A percentile compares a stretch with the other conserved stretches of the same genome.
Evolutionary conservation across 2,797 vertebrate species (phyloP).

Genomic region (Pristis pectinata): DNA sequence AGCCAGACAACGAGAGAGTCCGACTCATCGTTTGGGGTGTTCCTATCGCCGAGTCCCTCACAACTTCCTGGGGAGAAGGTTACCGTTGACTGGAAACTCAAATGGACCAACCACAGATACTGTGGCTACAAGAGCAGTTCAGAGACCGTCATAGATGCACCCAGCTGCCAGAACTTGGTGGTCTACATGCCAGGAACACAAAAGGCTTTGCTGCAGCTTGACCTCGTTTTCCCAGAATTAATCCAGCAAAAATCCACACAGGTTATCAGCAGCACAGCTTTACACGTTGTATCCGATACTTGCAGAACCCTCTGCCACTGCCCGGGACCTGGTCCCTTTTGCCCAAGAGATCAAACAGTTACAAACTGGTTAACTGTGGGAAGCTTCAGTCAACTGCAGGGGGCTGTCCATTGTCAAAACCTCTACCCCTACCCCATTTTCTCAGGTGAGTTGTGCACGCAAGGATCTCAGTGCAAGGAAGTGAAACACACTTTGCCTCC

Average conservation of each 20-base stretch:
- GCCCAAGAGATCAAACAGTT: neutral
- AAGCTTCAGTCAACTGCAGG: neutral
- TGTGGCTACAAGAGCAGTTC: too few relatives aligned
- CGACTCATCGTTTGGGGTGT: too few relatives aligned
- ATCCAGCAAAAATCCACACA: neutral
- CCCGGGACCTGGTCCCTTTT: neutral
- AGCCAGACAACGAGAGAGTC: too few relatives aligned
- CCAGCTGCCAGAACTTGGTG: neutral
- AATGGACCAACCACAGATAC: too few relatives aligned
- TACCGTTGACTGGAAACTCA: too few relatives aligned
- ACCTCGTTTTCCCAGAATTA: neutral
- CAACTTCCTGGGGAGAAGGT: too few relatives aligned
- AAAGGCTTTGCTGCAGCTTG: neutral
- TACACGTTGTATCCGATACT: neutral
- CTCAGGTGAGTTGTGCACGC: neutral
- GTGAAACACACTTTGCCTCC: neutral
- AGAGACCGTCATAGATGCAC: neutral
- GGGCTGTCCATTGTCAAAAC: neutral
- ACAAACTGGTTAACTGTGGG: neutral
- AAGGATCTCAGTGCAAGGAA: neutral
- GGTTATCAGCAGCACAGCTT: neutral
- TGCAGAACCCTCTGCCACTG: neutral
- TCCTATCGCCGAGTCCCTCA: too few relatives aligned
- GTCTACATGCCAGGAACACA: neutral
- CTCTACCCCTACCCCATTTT: neutral